These are phyloP conservation scores for Balaenoptera acutorostrata DNA, from an alignment of 2,113 vertebrate genomes.

Conservation along the genomic window DNA sequence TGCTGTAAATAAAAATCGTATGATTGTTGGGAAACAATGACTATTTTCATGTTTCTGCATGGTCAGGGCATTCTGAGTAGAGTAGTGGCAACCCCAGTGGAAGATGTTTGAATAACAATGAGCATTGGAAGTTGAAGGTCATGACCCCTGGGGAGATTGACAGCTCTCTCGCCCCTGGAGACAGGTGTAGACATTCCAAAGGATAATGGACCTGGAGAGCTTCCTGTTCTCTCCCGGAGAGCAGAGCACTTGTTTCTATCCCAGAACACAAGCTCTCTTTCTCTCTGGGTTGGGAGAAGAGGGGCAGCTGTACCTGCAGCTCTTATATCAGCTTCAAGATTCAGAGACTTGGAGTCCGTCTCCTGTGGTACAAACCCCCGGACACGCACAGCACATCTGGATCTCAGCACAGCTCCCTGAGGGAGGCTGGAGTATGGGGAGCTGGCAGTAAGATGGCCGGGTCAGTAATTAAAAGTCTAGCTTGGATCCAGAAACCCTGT, in stretches of 20 bases:
- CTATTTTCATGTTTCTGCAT: accelerated
- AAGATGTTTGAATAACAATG: neutral
- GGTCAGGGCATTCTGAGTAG: neutral
- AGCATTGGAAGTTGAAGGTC: neutral
- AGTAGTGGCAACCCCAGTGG: too few species aligned
- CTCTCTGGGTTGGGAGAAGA: neutral
- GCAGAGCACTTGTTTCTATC: neutral
- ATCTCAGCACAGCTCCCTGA: accelerated
- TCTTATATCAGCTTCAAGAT: neutral
- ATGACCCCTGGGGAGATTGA: neutral
- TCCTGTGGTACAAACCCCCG: neutral
- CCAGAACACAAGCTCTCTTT: neutral
- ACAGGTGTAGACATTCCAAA: too few species aligned
- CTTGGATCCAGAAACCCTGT: neutral
- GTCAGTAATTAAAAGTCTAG: neutral
- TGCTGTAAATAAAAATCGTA: neutral
- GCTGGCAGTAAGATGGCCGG: accelerated
- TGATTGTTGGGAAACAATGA: neutral
- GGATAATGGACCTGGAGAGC: neutral
- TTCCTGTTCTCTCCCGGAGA: neutral
- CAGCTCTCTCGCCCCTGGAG: neutral
- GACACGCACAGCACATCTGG: accelerated
- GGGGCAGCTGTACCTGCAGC: neutral
- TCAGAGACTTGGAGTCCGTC: accelerated
- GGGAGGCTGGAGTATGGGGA: accelerated